Conservation (phyloP, 1,140 invertebrate genomes). For the Thaumetopoea pityocampa region DNA sequence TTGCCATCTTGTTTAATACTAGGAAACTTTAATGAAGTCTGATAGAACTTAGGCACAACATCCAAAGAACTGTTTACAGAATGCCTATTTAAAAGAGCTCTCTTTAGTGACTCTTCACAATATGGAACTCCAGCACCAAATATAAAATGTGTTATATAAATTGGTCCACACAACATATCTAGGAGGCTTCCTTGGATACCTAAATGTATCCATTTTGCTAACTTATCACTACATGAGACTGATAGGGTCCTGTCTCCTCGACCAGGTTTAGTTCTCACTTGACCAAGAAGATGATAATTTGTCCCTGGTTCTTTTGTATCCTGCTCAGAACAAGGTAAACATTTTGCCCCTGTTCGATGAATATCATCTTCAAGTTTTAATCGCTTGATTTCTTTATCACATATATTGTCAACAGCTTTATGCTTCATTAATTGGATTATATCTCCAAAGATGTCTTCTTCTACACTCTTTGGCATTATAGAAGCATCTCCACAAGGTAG, state of each 20-base stretch:
- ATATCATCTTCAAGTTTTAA: slow-evolving; percentile 77
- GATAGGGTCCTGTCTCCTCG: slow-evolving; percentile 92
- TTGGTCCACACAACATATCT: slow-evolving; percentile 80
- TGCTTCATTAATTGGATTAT: slow-evolving; percentile 36
- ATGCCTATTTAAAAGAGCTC: slow-evolving; percentile 77
- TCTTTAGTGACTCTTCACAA: slow-evolving; percentile 78
- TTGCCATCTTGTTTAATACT: slow-evolving; percentile 34
- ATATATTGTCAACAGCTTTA: slow-evolving; percentile 21
- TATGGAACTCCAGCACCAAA: slow-evolving; percentile 83
- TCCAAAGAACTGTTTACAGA: slow-evolving; percentile 21
- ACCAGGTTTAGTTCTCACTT: slow-evolving; percentile 93
- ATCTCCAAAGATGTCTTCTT: slow-evolving; percentile 46
- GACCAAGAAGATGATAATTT: slow-evolving; percentile 84
- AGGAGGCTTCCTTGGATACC: slow-evolving; percentile 90
- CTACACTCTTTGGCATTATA: slow-evolving; percentile 82
- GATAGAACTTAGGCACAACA: slow-evolving; percentile 38
- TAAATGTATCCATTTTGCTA: slow-evolving; percentile 90
- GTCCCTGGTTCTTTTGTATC: slow-evolving; percentile 77
- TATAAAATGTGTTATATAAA: slow-evolving; percentile 84
- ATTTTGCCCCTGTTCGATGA: slow-evolving; percentile 93
- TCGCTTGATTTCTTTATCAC: slow-evolving; percentile 35
- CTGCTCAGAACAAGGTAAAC: slow-evolving; percentile 76
- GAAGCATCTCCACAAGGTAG: slow-evolving; percentile 96
- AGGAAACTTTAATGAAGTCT: slow-evolving; percentile 40
- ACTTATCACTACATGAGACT: slow-evolving; percentile 95